phyloP scores from a whole-genome alignment of 2,888 invertebrate genomes.

The Syrista parreyssii region DNA sequence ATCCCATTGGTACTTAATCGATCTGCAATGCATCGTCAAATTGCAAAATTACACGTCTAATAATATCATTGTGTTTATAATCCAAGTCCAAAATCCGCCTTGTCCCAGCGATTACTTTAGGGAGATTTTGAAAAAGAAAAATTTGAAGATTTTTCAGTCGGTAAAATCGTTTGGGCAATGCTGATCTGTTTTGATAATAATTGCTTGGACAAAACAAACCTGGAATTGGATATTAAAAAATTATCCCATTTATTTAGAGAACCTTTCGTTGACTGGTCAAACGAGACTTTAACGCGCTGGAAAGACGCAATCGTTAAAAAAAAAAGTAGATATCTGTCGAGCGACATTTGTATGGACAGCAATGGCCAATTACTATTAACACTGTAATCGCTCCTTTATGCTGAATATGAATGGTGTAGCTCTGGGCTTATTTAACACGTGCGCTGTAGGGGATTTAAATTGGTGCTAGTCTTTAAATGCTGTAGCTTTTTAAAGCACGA shows the following conservation, averaged over 20 bases:
- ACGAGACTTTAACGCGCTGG: background rate
- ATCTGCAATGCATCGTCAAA: background rate
- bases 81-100: background rate
- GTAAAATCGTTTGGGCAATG: background rate
- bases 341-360: background rate
- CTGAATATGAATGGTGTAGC: conserved; percentile 22
- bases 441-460: background rate
- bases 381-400: conserved; percentile 24
- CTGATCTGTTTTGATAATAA: background rate
- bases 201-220: background rate
- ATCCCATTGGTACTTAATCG: background rate
- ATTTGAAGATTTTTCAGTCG: background rate
- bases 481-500: background rate
- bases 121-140: too few relatives aligned
- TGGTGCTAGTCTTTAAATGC: background rate
- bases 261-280: background rate
- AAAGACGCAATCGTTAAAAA: too few relatives aligned
- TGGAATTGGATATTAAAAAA: background rate
- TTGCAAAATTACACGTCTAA: background rate
- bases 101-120: background rate
- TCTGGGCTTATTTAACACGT: background rate
- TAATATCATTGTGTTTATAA: background rate
- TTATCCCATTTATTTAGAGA: background rate
- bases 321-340: background rate
- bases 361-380: conserved; percentile 23